Evolutionary conservation across 2,888 invertebrate genomes (phyloP).

Genomic region (Asteroscopus sphinx): DNA sequence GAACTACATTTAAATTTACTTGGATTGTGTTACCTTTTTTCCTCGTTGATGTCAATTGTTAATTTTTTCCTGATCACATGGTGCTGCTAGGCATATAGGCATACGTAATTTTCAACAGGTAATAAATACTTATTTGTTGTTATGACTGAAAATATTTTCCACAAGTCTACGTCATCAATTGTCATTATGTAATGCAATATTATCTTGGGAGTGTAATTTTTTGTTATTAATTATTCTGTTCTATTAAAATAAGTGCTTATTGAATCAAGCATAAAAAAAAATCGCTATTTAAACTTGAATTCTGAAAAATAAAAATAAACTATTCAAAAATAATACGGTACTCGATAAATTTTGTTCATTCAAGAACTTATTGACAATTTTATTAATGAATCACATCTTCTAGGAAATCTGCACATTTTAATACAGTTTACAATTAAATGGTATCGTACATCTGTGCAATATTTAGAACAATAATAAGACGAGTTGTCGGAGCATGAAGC

Average conservation of each 20-base stretch:
- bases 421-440: constrained; percentile 28
- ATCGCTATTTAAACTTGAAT: too few species aligned
- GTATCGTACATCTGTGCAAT: constrained; percentile 45
- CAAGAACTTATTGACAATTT: constrained; percentile 23
- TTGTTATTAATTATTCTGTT: too few species aligned
- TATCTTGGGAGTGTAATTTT: too few species aligned
- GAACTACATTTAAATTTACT: neutral
- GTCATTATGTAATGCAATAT: too few species aligned
- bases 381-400: constrained; percentile 53
- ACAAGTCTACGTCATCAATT: too few species aligned
- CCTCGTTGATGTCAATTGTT: constrained; percentile 12
- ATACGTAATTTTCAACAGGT: constrained; percentile 21
- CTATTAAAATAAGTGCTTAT: too few species aligned
- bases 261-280: too few species aligned
- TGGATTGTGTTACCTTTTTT: constrained; percentile 14
- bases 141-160: neutral
- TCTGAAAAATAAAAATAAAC: too few species aligned
- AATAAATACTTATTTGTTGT: constrained; percentile 23
- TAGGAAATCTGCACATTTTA: constrained; percentile 35
- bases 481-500: constrained; percentile 63
- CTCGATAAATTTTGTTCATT: constrained; percentile 24
- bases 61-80: constrained; percentile 26
- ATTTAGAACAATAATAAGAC: constrained; percentile 54
- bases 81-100: constrained; percentile 7
- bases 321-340: neutral